Conservation (phyloP, 1,140 invertebrate species). For the Psilanteris sp. region DNA sequence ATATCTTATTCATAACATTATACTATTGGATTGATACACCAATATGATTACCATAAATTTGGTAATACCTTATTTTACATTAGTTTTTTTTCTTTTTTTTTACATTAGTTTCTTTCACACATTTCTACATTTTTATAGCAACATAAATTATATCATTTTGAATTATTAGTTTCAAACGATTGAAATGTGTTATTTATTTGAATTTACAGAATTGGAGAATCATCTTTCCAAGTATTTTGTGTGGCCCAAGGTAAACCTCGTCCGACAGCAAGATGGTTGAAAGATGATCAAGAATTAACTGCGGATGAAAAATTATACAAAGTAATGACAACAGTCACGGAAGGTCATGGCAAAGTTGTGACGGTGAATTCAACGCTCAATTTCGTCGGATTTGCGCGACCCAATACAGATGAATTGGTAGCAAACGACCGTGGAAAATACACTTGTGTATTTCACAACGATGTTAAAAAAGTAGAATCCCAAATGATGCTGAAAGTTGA, state of each 20-base stretch:
- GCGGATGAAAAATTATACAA: constrained; percentile 88
- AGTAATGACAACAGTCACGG: constrained; percentile 87
- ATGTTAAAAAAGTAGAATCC: constrained; percentile 91
- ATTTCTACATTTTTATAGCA: no score
- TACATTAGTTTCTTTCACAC: no score
- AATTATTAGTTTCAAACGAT: no score
- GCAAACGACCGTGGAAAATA: constrained; percentile 92
- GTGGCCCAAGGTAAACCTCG: constrained; percentile 92
- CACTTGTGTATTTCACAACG: constrained; percentile 93
- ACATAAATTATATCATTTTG: no score
- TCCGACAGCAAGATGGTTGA: constrained; percentile 91
- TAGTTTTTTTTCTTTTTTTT: no score
- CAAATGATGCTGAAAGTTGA: constrained; percentile 94
- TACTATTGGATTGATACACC: no score
- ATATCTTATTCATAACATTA: no score
- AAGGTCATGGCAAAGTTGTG: constrained; percentile 87
- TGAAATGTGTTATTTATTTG: background rate
- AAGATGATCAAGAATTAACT: constrained; percentile 89
- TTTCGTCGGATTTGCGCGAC: constrained; percentile 88
- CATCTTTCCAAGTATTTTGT: constrained; percentile 89
- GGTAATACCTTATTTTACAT: no score
- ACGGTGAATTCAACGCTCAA: constrained; percentile 91
- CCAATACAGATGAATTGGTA: constrained; percentile 87
- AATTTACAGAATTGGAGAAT: constrained; percentile 85
- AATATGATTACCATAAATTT: no score